phyloP scores from a whole-genome alignment of 2,797 vertebrate species.

The Clarias laeviceps region DNA sequence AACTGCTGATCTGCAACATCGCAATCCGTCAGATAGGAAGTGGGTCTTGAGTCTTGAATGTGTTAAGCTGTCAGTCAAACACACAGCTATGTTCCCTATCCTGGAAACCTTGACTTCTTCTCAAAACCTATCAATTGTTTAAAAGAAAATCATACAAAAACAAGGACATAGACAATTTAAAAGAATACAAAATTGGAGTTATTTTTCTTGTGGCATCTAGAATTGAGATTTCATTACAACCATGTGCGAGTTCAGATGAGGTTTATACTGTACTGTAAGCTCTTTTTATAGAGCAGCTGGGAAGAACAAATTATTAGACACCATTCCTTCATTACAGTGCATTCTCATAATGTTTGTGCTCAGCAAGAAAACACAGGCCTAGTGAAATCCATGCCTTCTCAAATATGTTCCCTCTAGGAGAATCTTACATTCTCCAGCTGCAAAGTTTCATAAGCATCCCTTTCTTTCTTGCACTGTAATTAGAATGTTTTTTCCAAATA shows the following conservation, averaged over 20 bases:
- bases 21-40: conserved; percentile 39
- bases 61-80: conserved; percentile 49
- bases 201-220: conserved; percentile 21
- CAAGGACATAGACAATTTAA: neutral
- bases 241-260: conserved; percentile 34
- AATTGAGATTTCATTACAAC: conserved; percentile 49
- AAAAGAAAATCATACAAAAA: conserved; percentile 26
- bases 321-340: conserved; percentile 43
- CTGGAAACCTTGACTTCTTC: conserved; percentile 15
- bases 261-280: conserved; percentile 45
- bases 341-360: conserved; percentile 47
- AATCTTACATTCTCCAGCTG: conserved; percentile 36
- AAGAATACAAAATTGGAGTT: neutral
- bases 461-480: conserved; percentile 43
- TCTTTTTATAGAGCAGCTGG: conserved; percentile 42
- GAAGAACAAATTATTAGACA: conserved; percentile 53
- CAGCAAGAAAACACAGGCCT: conserved; percentile 45
- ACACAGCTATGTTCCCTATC: neutral
- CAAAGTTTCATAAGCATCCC: conserved; percentile 24
- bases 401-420: conserved; percentile 51
- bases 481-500: conserved; percentile 54
- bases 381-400: conserved; percentile 31
- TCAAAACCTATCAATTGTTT: conserved; percentile 31
- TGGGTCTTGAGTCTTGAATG: conserved; percentile 31
- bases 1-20: conserved; percentile 56